Conservation (phyloP, 2,888 invertebrate genomes). For the Imbricaverruca yamaguchii region DNA sequence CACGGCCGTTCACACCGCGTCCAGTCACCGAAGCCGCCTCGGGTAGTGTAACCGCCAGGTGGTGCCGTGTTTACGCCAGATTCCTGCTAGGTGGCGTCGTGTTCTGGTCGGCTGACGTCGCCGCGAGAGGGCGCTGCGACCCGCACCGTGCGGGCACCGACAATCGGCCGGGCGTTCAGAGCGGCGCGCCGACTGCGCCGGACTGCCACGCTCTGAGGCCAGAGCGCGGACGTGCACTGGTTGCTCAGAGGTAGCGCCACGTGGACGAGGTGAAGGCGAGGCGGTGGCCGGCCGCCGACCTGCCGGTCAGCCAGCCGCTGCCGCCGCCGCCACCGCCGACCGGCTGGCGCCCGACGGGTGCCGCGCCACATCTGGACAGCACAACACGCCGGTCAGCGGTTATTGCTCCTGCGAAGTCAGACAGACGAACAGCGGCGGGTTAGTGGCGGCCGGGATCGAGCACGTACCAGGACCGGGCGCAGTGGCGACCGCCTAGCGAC, state of each 20-base stretch:
- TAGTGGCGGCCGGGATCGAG: background rate
- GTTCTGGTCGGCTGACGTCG: too few relatives aligned
- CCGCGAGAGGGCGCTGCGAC: too few relatives aligned
- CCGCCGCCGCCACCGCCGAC: conserved; percentile 5
- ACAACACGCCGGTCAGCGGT: conserved; percentile 14
- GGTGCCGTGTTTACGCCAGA: too few relatives aligned
- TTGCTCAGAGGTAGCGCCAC: conserved; percentile 25
- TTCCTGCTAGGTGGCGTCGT: too few relatives aligned
- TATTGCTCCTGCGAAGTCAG: background rate
- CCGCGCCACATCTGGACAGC: conserved; percentile 29
- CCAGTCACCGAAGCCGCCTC: conserved; percentile 26
- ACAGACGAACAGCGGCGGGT: background rate
- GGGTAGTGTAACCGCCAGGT: conserved; percentile 19
- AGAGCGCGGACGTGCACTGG: conserved; percentile 29
- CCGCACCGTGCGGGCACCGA: too few relatives aligned
- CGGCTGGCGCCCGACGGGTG: conserved; percentile 25
- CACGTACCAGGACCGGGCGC: background rate
- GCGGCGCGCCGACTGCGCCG: background rate
- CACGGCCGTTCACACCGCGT: conserved; percentile 26
- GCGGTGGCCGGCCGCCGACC: conserved; percentile 28
- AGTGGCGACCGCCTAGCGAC: background rate
- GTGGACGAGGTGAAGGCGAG: background rate
- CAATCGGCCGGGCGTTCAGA: too few relatives aligned
- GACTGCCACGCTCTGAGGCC: conserved; percentile 28
- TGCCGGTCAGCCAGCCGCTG: conserved; percentile 19